These are phyloP conservation scores for Molossus alvarezi DNA, from an alignment of 2,797 vertebrate species.

Conservation along the genomic window DNA sequence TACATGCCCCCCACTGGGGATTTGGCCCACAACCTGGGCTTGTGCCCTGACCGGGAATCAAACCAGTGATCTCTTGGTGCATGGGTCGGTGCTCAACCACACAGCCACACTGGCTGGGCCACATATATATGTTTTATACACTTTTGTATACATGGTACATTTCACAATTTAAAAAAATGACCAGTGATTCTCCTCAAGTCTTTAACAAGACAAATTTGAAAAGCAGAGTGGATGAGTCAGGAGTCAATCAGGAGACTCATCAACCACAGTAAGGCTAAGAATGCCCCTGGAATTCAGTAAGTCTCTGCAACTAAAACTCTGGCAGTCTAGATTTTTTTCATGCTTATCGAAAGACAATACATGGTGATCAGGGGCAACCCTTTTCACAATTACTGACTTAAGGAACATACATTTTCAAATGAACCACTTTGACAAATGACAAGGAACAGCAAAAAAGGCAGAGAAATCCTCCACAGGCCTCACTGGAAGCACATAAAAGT, in stretches of 20 bases:
- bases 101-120: too few species aligned
- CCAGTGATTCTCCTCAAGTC: slow-evolving; percentile 12
- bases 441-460: background rate
- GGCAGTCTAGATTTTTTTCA: background rate
- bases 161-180: background rate
- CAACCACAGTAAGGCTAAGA: background rate
- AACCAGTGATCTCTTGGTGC: too few species aligned
- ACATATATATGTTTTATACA: background rate
- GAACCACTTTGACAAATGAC: background rate
- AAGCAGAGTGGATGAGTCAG: background rate
- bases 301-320: slow-evolving; percentile 66
- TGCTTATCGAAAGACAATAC: background rate
- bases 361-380: background rate
- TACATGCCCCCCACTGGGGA: too few species aligned
- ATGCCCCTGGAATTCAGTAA: slow-evolving; percentile 23
- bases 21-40: too few species aligned
- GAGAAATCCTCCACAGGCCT: background rate
- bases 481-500: background rate
- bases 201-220: slow-evolving; percentile 31
- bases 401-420: background rate
- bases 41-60: too few species aligned
- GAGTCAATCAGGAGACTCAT: background rate
- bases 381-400: background rate
- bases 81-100: too few species aligned
- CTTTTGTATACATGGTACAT: background rate